Base-by-base conservation (phyloP, 2,888 invertebrate genomes). In the Lasioglossum leucozonium region DNA sequence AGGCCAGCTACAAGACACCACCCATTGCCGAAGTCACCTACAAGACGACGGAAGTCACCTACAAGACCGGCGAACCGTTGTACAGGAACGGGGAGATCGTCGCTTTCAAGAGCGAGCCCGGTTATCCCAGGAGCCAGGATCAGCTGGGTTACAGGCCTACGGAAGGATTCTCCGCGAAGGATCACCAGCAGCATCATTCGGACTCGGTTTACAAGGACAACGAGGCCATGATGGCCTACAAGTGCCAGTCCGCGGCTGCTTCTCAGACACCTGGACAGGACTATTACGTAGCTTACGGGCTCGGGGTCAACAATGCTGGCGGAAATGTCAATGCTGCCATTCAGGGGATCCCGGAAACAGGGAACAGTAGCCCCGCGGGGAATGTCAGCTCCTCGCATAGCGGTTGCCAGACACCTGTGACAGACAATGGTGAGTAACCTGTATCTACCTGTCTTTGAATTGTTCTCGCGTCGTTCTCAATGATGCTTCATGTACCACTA, bases 1-100 rank as follows among this genome's bases (percentile, higher is more conserved):
- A 92, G 42, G 8, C 92, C 0, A 75, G 90, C 13, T 92, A 93
- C 44, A 92, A 92, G 75, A 82, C 90, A 4, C 93, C 94, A 0
- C 92, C 95, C 5, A 95, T 95, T 22, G 94, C 95, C 5, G 95
- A 95, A 76, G 94, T 95, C 0, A 95, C 95, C 0, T 95, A 95
- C 87, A 95, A 95, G 82, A 95, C 95, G 0, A 95, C 95, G 5
- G 95, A 95, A 65, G 95, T 95, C 8, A 95, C 95, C 0, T 95
- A 95, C 81, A 95, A 95, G 69, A 95, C 95, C 1, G 95, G 94
- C 0, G 94, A 94, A 42, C 85, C 90, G 62, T 91, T 94, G 4
- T 95, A 95, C 72, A 87, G 94, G 18, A 95, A 95, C 76, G 93
- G 93, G 2, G 95, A 95, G 22, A 84, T 94, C 13, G 86, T 90